Conservation (phyloP, 1,140 invertebrate genomes). For the Diabrotica virgifera region DNA sequence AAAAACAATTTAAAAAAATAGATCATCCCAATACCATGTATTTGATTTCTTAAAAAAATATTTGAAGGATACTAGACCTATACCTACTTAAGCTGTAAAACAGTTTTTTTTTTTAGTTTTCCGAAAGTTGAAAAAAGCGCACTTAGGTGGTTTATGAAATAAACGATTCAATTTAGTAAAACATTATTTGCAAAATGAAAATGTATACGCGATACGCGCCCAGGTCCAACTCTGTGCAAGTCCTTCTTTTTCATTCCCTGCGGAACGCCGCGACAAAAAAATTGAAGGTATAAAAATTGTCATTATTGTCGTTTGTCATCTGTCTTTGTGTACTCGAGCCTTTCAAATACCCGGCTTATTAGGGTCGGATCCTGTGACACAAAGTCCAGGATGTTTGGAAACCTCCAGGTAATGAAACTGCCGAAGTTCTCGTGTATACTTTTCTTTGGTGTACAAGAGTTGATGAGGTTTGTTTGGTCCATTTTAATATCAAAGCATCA, state of each 20-base stretch:
- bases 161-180: too few relatives aligned
- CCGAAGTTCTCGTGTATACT: conserved; percentile 25
- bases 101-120: too few relatives aligned
- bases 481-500: neutral
- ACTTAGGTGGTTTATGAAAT: too few relatives aligned
- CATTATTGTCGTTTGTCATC: conserved; percentile 37
- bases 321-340: conserved; percentile 31
- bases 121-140: too few relatives aligned
- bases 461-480: neutral
- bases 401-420: conserved; percentile 35
- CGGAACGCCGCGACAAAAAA: conserved; percentile 29
- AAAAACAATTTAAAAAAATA: too few relatives aligned
- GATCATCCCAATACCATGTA: too few relatives aligned
- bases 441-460: conserved; percentile 17
- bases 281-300: conserved; percentile 35
- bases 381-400: conserved; percentile 39
- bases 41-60: too few relatives aligned
- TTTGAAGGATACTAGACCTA: too few relatives aligned
- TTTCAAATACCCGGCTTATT: conserved; percentile 36
- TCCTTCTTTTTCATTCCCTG: conserved; percentile 1
- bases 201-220: too few relatives aligned
- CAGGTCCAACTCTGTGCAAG: neutral
- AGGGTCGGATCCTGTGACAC: conserved; percentile 35
- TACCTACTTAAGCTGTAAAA: too few relatives aligned
- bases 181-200: too few relatives aligned